A percentile compares a stretch with the other conserved stretches of the same genome.
phyloP scores from a whole-genome alignment of 2,888 invertebrate species.

The Xestoiulus laeticollis region DNA sequence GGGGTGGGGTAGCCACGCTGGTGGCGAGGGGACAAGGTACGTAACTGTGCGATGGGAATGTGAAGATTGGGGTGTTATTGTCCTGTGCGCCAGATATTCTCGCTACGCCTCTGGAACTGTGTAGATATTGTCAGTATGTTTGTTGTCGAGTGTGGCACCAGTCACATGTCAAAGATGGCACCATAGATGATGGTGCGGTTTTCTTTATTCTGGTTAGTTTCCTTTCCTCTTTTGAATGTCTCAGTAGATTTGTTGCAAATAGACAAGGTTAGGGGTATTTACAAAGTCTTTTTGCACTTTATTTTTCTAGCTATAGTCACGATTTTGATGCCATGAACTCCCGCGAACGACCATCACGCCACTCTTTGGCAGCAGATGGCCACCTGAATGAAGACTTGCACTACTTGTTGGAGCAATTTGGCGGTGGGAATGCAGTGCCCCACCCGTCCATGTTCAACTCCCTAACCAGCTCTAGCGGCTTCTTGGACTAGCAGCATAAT shows the following conservation, averaged over 20 bases:
- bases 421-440: neutral
- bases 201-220: neutral
- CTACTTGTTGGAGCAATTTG: neutral
- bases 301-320: conserved; percentile 45
- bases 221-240: neutral
- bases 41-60: too few species aligned
- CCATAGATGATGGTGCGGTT: neutral
- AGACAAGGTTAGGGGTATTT: neutral
- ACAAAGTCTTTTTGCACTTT: neutral
- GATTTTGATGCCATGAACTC: neutral
- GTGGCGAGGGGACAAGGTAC: too few species aligned
- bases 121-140: neutral
- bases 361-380: conserved; percentile 12
- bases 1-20: too few species aligned
- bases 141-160: neutral
- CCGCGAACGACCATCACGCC: conserved; percentile 29
- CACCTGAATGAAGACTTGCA: conserved; percentile 45
- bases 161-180: neutral
- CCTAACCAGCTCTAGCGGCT: neutral
- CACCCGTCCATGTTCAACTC: neutral
- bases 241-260: neutral
- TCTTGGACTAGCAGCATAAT: neutral
- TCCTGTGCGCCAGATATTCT: too few species aligned
- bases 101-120: neutral
- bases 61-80: too few species aligned